These are phyloP conservation scores for Apotomis capreana DNA, from an alignment of 2,888 invertebrate species.

Conservation along the genomic window DNA sequence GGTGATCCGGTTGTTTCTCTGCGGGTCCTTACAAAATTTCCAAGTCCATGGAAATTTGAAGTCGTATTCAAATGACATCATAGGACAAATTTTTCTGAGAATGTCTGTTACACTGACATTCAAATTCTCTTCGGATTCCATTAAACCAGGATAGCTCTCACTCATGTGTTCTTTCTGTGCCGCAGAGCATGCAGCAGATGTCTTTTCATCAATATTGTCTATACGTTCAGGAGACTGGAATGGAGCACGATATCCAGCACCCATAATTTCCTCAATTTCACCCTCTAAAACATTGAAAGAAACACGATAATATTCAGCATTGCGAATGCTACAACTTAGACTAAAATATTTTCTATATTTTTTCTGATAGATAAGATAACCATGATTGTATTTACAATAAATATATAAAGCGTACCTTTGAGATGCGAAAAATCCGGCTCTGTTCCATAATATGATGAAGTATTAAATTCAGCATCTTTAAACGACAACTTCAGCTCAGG, in stretches of 20 bases:
- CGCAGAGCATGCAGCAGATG: neutral
- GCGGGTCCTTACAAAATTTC: slow-evolving; percentile 60
- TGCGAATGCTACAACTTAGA: neutral
- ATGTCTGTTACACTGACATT: slow-evolving; percentile 52
- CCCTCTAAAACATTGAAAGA: neutral
- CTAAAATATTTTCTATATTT: no score
- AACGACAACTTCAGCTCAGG: slow-evolving; percentile 44
- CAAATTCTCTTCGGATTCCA: slow-evolving; percentile 46
- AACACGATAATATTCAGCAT: neutral
- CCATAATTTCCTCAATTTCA: slow-evolving; percentile 10
- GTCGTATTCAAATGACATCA: slow-evolving; percentile 61
- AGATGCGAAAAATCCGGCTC: slow-evolving; percentile 35
- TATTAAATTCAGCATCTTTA: slow-evolving; percentile 45
- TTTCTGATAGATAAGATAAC: no score
- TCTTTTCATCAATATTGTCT: slow-evolving; percentile 1
- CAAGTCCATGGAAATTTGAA: slow-evolving; percentile 64
- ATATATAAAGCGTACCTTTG: slow-evolving; percentile 1
- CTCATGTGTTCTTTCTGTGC: neutral
- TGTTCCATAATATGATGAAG: slow-evolving; percentile 47
- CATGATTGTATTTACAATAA: no score
- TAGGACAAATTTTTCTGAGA: slow-evolving; percentile 63
- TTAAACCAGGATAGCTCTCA: neutral
- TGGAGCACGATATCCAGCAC: slow-evolving; percentile 10
- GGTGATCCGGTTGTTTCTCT: slow-evolving; percentile 52
- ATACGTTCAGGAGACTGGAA: neutral